A percentile compares a stretch with the other conserved stretches of the same genome.
These are phyloP conservation scores for Circaetus gallicus DNA, from an alignment of 2,113 vertebrate species.

Conservation along the genomic window DNA sequence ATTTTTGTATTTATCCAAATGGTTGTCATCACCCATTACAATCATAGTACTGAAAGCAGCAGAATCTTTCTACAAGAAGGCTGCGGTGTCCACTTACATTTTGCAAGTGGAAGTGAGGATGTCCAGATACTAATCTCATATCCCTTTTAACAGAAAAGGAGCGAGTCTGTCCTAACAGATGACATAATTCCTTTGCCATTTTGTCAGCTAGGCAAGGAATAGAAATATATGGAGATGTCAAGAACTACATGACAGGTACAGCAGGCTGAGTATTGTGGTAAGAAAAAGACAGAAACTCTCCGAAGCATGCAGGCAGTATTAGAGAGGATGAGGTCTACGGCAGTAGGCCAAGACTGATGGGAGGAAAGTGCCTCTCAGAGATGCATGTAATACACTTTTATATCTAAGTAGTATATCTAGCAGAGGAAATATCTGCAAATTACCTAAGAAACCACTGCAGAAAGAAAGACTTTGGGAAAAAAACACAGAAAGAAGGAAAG, in stretches of 20 bases:
- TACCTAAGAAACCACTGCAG: not conserved
- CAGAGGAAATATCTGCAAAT: not conserved
- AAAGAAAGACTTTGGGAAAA: not conserved
- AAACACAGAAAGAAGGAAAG: not conserved
- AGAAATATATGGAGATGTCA: not conserved
- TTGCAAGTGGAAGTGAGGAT: not conserved
- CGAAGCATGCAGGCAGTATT: not conserved
- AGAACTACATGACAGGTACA: not conserved
- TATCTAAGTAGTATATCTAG: not conserved
- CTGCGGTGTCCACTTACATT: not conserved
- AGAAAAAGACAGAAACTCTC: not conserved
- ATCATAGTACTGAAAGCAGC: not conserved
- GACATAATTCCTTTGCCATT: not conserved
- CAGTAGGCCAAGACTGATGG: not conserved
- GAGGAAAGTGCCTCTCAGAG: not conserved
- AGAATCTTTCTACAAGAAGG: not conserved
- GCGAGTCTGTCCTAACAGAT: not conserved
- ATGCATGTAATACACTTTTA: not conserved
- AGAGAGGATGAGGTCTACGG: not conserved
- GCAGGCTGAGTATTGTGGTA: not conserved
- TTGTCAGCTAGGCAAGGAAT: not conserved
- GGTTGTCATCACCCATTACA: not conserved
- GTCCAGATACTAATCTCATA: not conserved
- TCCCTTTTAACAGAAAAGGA: not conserved
- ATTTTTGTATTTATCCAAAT: not conserved